phyloP scores from a whole-genome alignment of 2,113 vertebrate species.

The Leptocoma aspasia region DNA sequence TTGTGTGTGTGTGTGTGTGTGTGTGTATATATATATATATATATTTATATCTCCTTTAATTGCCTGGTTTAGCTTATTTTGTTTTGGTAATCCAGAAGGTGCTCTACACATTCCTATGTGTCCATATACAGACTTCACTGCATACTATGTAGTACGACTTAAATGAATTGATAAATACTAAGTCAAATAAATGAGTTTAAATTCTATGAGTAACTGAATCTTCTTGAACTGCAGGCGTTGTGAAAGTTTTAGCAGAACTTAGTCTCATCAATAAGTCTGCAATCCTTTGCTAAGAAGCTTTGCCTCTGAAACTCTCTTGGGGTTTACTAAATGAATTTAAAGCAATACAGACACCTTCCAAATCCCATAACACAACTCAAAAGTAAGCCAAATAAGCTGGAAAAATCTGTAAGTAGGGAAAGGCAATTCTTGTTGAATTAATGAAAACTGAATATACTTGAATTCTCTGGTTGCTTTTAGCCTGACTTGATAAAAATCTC shows the following conservation, averaged over 20 bases:
- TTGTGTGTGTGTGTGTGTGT: neutral
- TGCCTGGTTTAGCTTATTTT: neutral
- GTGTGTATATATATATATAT: neutral
- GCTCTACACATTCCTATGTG: neutral
- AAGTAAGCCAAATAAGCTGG: constrained; percentile 54
- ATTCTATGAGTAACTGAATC: neutral
- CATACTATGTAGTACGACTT: neutral
- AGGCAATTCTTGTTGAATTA: constrained; percentile 39
- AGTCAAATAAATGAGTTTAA: constrained; percentile 18
- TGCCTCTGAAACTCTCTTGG: constrained; percentile 37
- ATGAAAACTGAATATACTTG: constrained; percentile 6
- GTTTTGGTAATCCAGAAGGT: neutral
- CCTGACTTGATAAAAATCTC: neutral
- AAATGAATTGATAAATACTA: constrained; percentile 8
- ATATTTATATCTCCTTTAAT: neutral
- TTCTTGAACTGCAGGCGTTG: neutral
- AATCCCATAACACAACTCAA: constrained; percentile 45
- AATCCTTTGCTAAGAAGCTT: constrained; percentile 64
- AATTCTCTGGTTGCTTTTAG: neutral
- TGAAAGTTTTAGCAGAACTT: constrained; percentile 33
- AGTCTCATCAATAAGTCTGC: constrained; percentile 49
- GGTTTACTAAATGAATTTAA: constrained; percentile 67
- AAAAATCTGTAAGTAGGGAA: constrained; percentile 11
- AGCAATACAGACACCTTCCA: constrained; percentile 59
- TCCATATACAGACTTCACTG: neutral